Evolutionary conservation across 2,113 vertebrate genomes (phyloP), one percentile per base, ranked within the genome.

Genomic region (Protomyctophum bolini): DNA sequence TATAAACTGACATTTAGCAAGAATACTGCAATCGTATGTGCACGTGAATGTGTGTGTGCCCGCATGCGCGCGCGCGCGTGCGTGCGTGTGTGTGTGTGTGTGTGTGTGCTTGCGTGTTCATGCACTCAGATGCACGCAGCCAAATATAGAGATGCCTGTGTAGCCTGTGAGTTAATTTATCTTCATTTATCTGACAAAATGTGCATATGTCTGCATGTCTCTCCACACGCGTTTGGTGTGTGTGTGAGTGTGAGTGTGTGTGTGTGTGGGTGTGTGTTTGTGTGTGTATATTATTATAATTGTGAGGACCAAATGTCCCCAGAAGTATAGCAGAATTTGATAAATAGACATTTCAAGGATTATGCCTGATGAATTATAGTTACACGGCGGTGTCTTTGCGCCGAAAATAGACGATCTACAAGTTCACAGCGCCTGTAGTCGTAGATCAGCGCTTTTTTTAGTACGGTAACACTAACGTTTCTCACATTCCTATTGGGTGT

Each of bases 401-500:
- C 21, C 21, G 21, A 21, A 21, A 21, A 21, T 21, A 21, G 21
- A 21, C 21, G 21, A 41, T 41, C 33, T 41, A 41, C 33, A 41
- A 41, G 33, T 3, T 41, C 33, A 21, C 21, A 21, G 2, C 21
- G 21, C 21, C 2, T 21, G 21, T 21, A 21, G 21, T 21, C 21
- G 1, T 21, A 21, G 21, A 21, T 21, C 21, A 21, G 21, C 21
- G 2, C 1, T 1, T 21, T 21, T 21, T 21, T 21, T 21, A 41
- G 33, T 6, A 6, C 33, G 5, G 33, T 41, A 41, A 41, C 5
- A 6, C 33, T 2, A 41, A 41, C 5, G 33, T 41, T 1, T 15
- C 66, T 76, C 83, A 80, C 68, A 83, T 91, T 92, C 87, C 89
- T 90, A 91, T 91, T 91, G 90, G 88, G 76, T 6, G 72, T 76